Conservation (phyloP, 1,140 invertebrate genomes). For the Adoxophyes honmai region DNA sequence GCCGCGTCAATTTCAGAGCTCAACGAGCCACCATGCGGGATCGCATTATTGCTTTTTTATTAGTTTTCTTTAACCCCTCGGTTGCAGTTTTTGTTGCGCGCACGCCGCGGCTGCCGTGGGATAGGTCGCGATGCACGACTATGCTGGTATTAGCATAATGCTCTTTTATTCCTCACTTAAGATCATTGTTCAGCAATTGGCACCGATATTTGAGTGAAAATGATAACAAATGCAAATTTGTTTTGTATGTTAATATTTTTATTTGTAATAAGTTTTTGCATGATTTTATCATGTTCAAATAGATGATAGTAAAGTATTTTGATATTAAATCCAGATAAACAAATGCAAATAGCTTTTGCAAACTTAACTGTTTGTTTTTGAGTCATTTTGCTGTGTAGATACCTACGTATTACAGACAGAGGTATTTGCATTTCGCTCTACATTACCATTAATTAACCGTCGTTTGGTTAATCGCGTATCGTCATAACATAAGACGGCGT, state of each 20-base stretch:
- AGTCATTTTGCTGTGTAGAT: background rate
- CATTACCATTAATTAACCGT: conserved; percentile 59
- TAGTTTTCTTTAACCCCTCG: conserved; percentile 67
- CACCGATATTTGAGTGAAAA: conserved; percentile 33
- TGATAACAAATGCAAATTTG: conserved; percentile 28
- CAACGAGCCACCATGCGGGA: conserved; percentile 74
- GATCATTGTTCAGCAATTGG: conserved; percentile 50
- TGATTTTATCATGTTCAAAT: background rate
- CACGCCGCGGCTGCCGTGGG: conserved; percentile 46
- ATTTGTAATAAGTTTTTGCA: background rate
- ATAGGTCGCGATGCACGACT: conserved; percentile 60
- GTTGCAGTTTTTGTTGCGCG: conserved; percentile 69
- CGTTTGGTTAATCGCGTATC: conserved; percentile 44
- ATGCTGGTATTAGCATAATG: conserved; percentile 76
- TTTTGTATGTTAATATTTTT: too few species aligned
- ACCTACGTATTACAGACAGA: background rate
- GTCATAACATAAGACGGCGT: background rate
- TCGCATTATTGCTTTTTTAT: conserved; percentile 76
- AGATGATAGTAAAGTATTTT: too few species aligned
- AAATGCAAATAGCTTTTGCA: too few species aligned
- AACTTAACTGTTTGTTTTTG: too few species aligned
- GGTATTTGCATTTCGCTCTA: conserved; percentile 18
- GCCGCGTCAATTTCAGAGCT: conserved; percentile 67
- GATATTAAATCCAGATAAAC: too few species aligned
- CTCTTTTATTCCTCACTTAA: conserved; percentile 39